phyloP scores from a whole-genome alignment of 2,888 invertebrate genomes.

The Dioctria linearis region DNA sequence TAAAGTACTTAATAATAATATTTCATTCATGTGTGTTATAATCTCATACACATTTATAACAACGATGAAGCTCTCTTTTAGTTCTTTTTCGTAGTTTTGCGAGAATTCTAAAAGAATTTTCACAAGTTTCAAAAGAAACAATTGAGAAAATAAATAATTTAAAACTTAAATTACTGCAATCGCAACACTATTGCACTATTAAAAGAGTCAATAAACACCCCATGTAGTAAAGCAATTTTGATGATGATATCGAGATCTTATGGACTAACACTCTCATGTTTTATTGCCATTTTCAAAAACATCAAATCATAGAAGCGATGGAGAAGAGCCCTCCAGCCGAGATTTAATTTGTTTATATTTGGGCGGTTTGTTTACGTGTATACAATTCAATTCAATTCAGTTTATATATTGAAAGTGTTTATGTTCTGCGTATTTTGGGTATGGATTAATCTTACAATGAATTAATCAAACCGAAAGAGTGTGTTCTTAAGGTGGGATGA shows the following conservation, averaged over 20 bases:
- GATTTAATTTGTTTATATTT: slow-evolving; percentile 33
- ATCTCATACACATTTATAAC: too few species aligned
- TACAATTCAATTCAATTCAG: slow-evolving; percentile 25
- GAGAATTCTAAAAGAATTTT: too few species aligned
- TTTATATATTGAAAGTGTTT: not conserved
- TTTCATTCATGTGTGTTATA: too few species aligned
- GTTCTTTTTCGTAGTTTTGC: too few species aligned
- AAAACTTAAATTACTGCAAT: too few species aligned
- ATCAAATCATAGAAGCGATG: slow-evolving; percentile 27
- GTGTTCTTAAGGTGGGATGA: too few species aligned
- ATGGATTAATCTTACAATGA: not conserved
- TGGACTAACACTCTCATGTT: slow-evolving; percentile 14
- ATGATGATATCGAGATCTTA: not conserved
- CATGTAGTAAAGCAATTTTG: not conserved
- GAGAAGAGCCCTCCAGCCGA: not conserved
- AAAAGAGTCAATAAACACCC: not conserved
- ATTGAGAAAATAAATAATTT: too few species aligned
- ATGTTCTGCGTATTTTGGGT: not conserved
- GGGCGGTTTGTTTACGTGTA: slow-evolving; percentile 18
- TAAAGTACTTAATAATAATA: too few species aligned
- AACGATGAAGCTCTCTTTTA: too few species aligned
- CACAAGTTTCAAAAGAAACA: too few species aligned
- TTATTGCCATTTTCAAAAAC: slow-evolving; percentile 28
- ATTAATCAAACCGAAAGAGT: not conserved
- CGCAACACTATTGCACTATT: too few species aligned